phyloP scores from a whole-genome alignment of 2,113 vertebrate genomes.

The Vireo altiloquus region DNA sequence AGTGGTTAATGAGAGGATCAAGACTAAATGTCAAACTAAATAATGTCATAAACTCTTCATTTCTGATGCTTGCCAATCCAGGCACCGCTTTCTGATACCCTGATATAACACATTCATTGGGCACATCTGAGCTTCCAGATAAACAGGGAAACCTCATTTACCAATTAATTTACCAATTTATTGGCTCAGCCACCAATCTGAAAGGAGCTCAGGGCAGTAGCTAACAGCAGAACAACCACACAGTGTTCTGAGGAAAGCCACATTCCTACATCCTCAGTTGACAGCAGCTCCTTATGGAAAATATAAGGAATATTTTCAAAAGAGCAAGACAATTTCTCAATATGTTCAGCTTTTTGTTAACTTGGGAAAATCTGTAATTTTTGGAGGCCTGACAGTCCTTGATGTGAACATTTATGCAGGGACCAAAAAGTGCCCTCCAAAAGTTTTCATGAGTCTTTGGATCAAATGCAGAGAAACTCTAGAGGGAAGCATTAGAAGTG shows the following conservation, averaged over 20 bases:
- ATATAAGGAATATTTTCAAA: neutral
- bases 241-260: neutral
- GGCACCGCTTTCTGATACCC: neutral
- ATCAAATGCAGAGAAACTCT: neutral
- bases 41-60: neutral
- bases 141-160: neutral
- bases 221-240: neutral
- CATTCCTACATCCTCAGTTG: neutral
- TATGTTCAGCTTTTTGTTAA: neutral
- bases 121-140: neutral
- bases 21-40: conserved; percentile 20
- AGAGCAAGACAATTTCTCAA: neutral
- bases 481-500: accelerated
- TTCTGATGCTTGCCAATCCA: neutral
- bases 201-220: neutral
- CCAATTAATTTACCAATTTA: too few species aligned
- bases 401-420: neutral
- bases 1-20: conserved; percentile 10
- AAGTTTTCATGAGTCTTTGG: neutral
- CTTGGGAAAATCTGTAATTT: neutral
- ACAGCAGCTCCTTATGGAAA: neutral
- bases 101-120: neutral
- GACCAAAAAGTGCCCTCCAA: neutral
- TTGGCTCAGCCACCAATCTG: neutral
- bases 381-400: neutral